phyloP scores from a whole-genome alignment of 2,888 invertebrate species.

The Gymnoscelis rufifasciata region DNA sequence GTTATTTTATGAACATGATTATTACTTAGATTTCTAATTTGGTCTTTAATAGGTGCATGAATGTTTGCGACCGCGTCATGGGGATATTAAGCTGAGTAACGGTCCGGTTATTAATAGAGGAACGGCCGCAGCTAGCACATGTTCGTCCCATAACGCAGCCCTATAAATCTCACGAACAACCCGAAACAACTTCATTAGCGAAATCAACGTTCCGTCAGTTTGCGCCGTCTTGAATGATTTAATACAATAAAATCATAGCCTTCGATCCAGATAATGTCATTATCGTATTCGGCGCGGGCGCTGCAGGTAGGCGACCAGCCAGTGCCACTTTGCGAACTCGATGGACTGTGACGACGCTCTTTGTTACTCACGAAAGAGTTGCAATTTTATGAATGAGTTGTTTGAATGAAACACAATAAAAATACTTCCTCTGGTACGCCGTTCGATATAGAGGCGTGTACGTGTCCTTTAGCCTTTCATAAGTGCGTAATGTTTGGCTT shows the following conservation, averaged over 20 bases:
- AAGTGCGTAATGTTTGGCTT: constrained; percentile 42
- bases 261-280: constrained; percentile 40
- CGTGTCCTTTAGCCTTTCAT: constrained; percentile 48
- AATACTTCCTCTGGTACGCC: constrained; percentile 49
- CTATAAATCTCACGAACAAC: constrained; percentile 64
- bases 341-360: constrained; percentile 58
- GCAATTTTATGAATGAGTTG: constrained; percentile 77
- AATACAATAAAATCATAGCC: constrained; percentile 38
- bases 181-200: constrained; percentile 69
- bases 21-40: constrained; percentile 43
- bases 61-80: constrained; percentile 54
- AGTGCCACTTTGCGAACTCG: constrained; percentile 48
- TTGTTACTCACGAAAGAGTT: constrained; percentile 60
- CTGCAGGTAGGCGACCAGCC: constrained; percentile 39
- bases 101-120: constrained; percentile 66
- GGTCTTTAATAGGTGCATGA: constrained; percentile 44
- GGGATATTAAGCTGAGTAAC: constrained; percentile 58
- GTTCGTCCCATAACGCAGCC: constrained; percentile 56
- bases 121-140: constrained; percentile 57
- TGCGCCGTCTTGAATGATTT: constrained; percentile 43
- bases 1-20: constrained; percentile 21
- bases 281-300: constrained; percentile 39
- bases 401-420: constrained; percentile 73
- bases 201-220: constrained; percentile 48
- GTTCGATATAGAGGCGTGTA: constrained; percentile 41